Percentiles rank a stretch among this genome's conserved stretches.
Evolutionary conservation across 2,113 vertebrate genomes (phyloP).

Genomic region (Ammodytes dubius): DNA sequence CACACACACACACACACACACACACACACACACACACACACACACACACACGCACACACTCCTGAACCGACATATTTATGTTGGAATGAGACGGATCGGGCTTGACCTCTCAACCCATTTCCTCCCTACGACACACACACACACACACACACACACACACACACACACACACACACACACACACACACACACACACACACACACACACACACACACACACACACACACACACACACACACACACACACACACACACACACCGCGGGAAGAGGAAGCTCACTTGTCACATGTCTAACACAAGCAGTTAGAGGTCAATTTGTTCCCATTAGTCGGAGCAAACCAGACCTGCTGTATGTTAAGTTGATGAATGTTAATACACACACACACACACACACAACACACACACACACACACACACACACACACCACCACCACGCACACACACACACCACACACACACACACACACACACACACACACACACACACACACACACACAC

Average conservation of each 20-base stretch:
- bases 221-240: constrained; percentile 27
- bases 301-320: constrained; percentile 36
- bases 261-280: constrained; percentile 25
- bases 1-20: too few species aligned
- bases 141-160: constrained; percentile 19
- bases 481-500: too few species aligned
- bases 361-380: not conserved
- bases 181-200: constrained; percentile 4
- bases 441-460: too few species aligned
- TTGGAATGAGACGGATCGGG: constrained; percentile 61
- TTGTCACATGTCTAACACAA: constrained; percentile 34
- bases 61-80: constrained; percentile 65
- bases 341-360: not conserved
- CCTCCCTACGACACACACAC: constrained; percentile 39
- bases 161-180: constrained; percentile 25
- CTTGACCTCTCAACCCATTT: constrained; percentile 65
- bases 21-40: too few species aligned
- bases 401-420: too few species aligned
- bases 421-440: too few species aligned
- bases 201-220: constrained; percentile 24
- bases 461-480: too few species aligned
- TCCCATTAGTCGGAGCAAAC: constrained; percentile 19
- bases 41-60: not conserved
- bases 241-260: not conserved
- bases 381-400: too few species aligned